Evolutionary conservation across 2,797 vertebrate species (phyloP), one percentile per base, ranked within the genome.

Genomic region (Limnodromus scolopaceus): DNA sequence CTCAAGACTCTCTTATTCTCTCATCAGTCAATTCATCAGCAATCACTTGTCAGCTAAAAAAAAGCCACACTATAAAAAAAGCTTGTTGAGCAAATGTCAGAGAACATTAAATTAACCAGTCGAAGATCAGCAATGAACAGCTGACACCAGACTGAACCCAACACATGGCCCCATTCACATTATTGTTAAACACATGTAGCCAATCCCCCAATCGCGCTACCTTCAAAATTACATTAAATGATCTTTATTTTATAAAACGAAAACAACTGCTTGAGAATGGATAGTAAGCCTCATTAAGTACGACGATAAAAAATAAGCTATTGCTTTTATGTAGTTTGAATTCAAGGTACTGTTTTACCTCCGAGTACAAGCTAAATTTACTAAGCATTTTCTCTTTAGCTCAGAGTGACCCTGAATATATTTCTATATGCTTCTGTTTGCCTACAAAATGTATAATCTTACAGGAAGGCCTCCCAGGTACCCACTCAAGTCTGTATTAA

Each of bases 81-180:
- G 13, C 68, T 87, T 38, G 84, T 66, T 68, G 86, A 64, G 71
- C 84, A 63, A 93, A 63, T 80, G 82, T 96, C 88, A 96, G 71
- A 87, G 79, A 90, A 82, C 76, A 93, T 83, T 97, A 95, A 97
- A 96, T 81, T 93, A 94, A 91, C 41, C 69, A 91, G 92, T 83
- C 38, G 11, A 94, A 96, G 85, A 93, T 84, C 71, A 89, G 89
- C 91, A 94, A 87, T 79, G 90, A 95, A 84, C 94, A 97, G 94
- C 96, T 97, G 97, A 96, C 95, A 91, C 94, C 83, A 92, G 82
- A 87, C 0, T 91, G 92, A 96, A 95, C 69, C 81, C 93, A 94
- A 86, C 86, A 85, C 92, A 87, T 95, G 77, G 89, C 76, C 94
- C 87, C 70, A 60, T 91, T 93, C 90, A 72, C 82, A 65, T 82